A percentile compares a stretch with the other conserved stretches of the same genome.
phyloP scores from a whole-genome alignment of 2,797 vertebrate genomes.

The Chelon labrosus region DNA sequence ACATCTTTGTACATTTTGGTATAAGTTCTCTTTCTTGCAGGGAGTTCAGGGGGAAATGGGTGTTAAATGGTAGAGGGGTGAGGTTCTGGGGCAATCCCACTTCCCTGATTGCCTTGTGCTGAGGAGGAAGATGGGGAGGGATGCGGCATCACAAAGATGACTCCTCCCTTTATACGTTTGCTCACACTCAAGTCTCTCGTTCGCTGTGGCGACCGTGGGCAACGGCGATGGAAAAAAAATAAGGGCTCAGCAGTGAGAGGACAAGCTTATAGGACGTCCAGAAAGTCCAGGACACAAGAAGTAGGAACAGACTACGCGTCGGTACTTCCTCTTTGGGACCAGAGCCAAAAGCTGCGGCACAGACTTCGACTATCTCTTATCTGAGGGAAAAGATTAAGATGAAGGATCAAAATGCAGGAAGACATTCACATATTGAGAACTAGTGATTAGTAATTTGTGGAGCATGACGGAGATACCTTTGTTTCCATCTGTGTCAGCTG shows the following conservation, averaged over 20 bases:
- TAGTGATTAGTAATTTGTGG: not conserved
- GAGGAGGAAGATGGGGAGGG: conserved; percentile 52
- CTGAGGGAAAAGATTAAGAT: conserved; percentile 53
- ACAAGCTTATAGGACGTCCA: conserved; percentile 78
- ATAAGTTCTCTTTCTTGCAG: conserved; percentile 83
- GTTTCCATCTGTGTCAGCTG: conserved; percentile 86
- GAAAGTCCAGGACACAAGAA: conserved; percentile 77
- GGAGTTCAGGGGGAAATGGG: conserved; percentile 66
- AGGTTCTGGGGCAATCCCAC: conserved; percentile 75
- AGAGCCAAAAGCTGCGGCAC: conserved; percentile 52
- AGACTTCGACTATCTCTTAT: conserved; percentile 82
- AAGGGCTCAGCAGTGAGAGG: conserved; percentile 82
- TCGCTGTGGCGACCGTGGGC: conserved; percentile 57
- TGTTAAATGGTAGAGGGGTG: conserved; percentile 59
- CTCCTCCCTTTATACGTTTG: conserved; percentile 68
- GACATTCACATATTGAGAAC: not conserved
- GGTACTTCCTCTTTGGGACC: conserved; percentile 72
- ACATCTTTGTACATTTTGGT: conserved; percentile 98
- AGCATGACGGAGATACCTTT: conserved; percentile 85
- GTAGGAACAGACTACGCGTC: conserved; percentile 61
- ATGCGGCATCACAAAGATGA: conserved; percentile 52
- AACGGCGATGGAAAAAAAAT: conserved; percentile 43
- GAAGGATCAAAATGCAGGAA: conserved; percentile 19
- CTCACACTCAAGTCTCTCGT: conserved; percentile 73
- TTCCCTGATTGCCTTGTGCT: conserved; percentile 86